Evolutionary conservation across 2,797 vertebrate species (phyloP), one percentile per base, ranked within the genome.

Genomic region (Danio jaintianensis): DNA sequence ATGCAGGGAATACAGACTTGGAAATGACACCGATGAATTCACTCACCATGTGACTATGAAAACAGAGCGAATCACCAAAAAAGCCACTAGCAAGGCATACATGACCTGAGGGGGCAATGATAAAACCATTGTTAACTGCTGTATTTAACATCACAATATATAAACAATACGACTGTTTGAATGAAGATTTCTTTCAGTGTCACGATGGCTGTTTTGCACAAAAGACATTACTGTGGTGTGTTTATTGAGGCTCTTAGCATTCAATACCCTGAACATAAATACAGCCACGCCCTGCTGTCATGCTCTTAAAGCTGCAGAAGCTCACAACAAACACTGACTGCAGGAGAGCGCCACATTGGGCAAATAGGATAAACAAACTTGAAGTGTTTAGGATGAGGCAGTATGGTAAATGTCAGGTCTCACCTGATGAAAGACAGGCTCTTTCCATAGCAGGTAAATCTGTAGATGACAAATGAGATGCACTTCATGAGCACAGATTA

Each of bases 381-480:
- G 22, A 12, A 18, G 36, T 7, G 20, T 18, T 40, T 40, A 43
- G 47, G 13, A 22, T 56, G 4, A 20, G 2, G 22, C 6, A 71
- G 6, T 16, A 20, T 22, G 1, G 29, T n/a, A 63, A 12, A 29
- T 3, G 6, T 7, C n/a, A 29, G 16, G 4, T 29, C 83, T 93
- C 91, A 99, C 98, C 96, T 99, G 98, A 91, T 99, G 98, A 88
- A 99, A 99, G 69, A 99, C 90, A 29, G 98, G 98, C 85, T 99
- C 96, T 88, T 99, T 98, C 95, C 96, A 98, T 82, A 95, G 94
- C 80, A 99, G 89, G 89, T 99, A 99, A 59, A 99, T 93, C 98
- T 99, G 87, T 0, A 89, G 87, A 89, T 45, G 86, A 80, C 61
- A 56, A 83, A 76, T 80, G 69, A 71, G 7, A 77, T n/a, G n/a